Evolutionary conservation across 2,113 vertebrate genomes (phyloP), one percentile per base, ranked within the genome.

Genomic region (Datnioides undecimradiatus): DNA sequence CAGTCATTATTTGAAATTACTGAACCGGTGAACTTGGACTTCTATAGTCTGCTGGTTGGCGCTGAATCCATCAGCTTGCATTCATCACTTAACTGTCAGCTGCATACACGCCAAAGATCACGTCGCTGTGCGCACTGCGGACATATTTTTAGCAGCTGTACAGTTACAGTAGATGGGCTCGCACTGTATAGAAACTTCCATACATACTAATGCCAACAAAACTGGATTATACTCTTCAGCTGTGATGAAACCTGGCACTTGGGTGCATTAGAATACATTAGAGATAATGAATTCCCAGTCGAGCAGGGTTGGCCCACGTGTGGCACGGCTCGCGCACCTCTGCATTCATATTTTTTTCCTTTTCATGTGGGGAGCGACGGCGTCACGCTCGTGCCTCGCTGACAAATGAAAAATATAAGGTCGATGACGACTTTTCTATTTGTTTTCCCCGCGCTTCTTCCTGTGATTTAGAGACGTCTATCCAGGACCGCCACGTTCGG

Each of bases 261-360:
- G 23, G 46, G 25, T 21, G 59, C 81, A 77, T 83, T 79, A 34
- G 83, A 89, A 90, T 80, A 89, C 78, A 87, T 92, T 74, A 89
- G 60, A 60, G 51, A 59, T 80, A 81, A 87, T 87, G 74, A 79
- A 80, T 81, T 57, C 73, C 33, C 38, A 13, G 6, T 46, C 5
- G 23, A 29, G 51, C 41, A 17, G 29, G 14, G 66, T 40, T 12
- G 58, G 57, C 27, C 41, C 7, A 54, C 31, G 57, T 2, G 3
- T 74, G 80, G 72, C 58, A 51, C 62, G 34, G 59, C 73, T 55
- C 23, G 60, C 34, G 34, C 46, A 59, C 73, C 29, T 43, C 55
- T 57, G 43, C 45, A 9, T 82, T 80, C 52, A 21, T 16, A 25
- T 77, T 82, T 75, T 75, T 40, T 16, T 34, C 60, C 14, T 72